Evolutionary conservation across 2,888 invertebrate genomes (phyloP).

Genomic region (Sycophila texana): DNA sequence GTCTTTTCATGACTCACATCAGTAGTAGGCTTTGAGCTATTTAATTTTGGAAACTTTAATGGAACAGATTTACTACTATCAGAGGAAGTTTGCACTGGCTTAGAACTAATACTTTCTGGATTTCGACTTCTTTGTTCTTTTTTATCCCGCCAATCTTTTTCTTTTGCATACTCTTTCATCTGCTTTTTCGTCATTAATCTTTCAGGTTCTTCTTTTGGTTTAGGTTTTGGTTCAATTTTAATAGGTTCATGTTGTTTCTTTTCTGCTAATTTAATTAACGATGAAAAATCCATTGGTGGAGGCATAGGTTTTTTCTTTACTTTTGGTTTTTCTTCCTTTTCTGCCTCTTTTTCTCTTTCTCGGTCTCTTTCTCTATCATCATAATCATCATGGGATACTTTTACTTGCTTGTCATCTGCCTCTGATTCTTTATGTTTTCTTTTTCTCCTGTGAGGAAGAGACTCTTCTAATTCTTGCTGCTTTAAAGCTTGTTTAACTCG

Average conservation of each 20-base stretch:
- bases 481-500: constrained; percentile 86
- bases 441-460: constrained; percentile 82
- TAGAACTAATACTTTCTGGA: constrained; percentile 52
- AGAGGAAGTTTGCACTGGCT: constrained; percentile 17
- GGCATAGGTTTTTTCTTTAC: constrained; percentile 81
- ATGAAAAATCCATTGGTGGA: constrained; percentile 87
- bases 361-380: constrained; percentile 64
- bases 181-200: constrained; percentile 89
- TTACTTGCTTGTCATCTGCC: constrained; percentile 72
- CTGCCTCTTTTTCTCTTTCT: constrained; percentile 67
- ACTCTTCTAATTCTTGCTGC: constrained; percentile 84
- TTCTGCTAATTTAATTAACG: constrained; percentile 88
- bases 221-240: constrained; percentile 77
- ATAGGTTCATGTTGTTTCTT: constrained; percentile 90
- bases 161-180: constrained; percentile 84
- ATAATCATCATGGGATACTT: constrained; percentile 68
- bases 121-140: constrained; percentile 65
- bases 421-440: constrained; percentile 75
- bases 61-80: constrained; percentile 27
- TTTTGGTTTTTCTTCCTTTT: constrained; percentile 76
- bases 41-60: constrained; percentile 45
- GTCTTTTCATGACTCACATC: constrained; percentile 53
- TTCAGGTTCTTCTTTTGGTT: constrained; percentile 78
- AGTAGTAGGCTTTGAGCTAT: neutral
- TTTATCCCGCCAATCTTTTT: constrained; percentile 81